A percentile compares a stretch with the other conserved stretches of the same genome.
Conservation (phyloP, 2,888 invertebrate genomes). For the Leucophenga montana region DNA sequence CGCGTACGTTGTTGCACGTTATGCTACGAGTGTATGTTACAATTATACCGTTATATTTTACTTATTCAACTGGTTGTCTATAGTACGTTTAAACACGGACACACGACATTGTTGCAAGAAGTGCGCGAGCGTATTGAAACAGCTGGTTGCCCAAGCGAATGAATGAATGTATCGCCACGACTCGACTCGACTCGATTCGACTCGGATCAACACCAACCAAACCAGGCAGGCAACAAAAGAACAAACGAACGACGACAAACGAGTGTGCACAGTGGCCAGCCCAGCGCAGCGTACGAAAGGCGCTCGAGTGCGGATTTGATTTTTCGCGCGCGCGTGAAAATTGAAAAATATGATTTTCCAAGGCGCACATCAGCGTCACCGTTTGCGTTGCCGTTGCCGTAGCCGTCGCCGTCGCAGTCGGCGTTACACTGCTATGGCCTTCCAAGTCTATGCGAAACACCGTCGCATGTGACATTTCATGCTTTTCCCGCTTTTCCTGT, state of each 20-base stretch:
- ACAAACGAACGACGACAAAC: too few species aligned
- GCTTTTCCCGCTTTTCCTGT: slow-evolving; percentile 60
- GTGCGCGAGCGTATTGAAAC: too few species aligned
- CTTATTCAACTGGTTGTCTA: too few species aligned
- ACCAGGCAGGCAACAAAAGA: too few species aligned
- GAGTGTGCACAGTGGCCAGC: slow-evolving; percentile 19
- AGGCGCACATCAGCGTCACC: slow-evolving; percentile 30
- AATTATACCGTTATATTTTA: too few species aligned
- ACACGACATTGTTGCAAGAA: too few species aligned
- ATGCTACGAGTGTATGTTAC: too few species aligned
- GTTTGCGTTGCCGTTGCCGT: slow-evolving; percentile 33
- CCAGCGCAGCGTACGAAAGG: slow-evolving; percentile 2
- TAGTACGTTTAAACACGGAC: too few species aligned
- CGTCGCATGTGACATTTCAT: neutral
- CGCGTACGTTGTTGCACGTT: too few species aligned
- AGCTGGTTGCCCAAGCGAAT: neutral
- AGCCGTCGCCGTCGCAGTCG: slow-evolving; percentile 22
- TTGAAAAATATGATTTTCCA: slow-evolving; percentile 45
- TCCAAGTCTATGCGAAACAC: slow-evolving; percentile 45
- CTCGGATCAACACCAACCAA: neutral
- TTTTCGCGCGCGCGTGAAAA: slow-evolving; percentile 18
- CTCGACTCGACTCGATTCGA: neutral
- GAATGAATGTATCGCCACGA: neutral
- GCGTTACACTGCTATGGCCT: slow-evolving; percentile 52
- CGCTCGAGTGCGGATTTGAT: slow-evolving; percentile 17